These are phyloP conservation scores for Alosa alosa DNA, from an alignment of 2,113 vertebrate genomes.

Conservation along the genomic window DNA sequence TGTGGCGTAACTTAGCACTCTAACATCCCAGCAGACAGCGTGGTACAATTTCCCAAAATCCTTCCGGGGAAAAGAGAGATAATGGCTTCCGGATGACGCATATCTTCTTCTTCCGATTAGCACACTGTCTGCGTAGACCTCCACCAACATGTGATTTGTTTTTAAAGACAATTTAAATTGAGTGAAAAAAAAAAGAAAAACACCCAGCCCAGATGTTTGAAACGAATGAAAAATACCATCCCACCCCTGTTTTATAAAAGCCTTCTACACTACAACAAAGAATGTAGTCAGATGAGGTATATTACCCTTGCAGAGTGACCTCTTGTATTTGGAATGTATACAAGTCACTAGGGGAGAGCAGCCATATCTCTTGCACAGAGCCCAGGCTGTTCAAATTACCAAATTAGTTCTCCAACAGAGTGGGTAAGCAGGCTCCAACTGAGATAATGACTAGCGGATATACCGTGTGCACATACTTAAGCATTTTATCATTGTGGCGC, in stretches of 20 bases:
- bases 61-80: slow-evolving; percentile 8
- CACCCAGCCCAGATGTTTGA: slow-evolving; percentile 15
- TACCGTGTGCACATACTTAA: slow-evolving; percentile 16
- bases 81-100: not conserved
- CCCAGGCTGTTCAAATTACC: slow-evolving; percentile 52
- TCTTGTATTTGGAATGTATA: slow-evolving; percentile 54
- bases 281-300: slow-evolving; percentile 36
- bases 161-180: not conserved
- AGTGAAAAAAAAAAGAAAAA: not conserved
- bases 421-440: slow-evolving; percentile 42
- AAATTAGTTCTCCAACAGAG: slow-evolving; percentile 51
- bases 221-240: slow-evolving; percentile 16
- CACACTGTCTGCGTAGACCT: not conserved
- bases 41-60: slow-evolving; percentile 11
- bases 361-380: slow-evolving; percentile 30
- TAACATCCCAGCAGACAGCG: slow-evolving; percentile 7
- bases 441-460: slow-evolving; percentile 43
- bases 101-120: not conserved
- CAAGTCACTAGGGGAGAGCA: slow-evolving; percentile 36
- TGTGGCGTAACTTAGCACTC: not conserved
- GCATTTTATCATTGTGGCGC: slow-evolving; percentile 3
- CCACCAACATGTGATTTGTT: not conserved
- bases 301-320: slow-evolving; percentile 45
- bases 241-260: slow-evolving; percentile 41
- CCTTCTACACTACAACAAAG: slow-evolving; percentile 43